Evolutionary conservation across 2,797 vertebrate species (phyloP), one percentile per base, ranked within the genome.

Genomic region (Chelon auratus): DNA sequence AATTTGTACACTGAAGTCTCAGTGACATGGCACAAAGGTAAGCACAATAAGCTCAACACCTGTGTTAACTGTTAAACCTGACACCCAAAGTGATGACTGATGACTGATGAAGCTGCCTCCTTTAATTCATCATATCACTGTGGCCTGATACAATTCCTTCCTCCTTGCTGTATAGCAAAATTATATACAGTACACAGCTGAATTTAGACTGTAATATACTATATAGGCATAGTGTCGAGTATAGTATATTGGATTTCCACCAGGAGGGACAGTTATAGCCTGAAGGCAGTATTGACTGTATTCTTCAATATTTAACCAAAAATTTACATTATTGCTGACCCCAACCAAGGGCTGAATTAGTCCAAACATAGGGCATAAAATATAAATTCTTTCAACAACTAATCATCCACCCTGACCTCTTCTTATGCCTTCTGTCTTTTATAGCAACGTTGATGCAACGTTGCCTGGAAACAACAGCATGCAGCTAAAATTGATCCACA

Each of bases 31-130:
- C 24, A 58, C 33, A 36, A 24, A 33, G 7, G 2, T 20, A 17
- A 3, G 50, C 6, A 0, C 33, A 8, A 36, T 37, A 8, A 47
- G 26, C 50, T 59, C 42, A 36, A 33, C 1, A n/a, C 13, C 45
- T 53, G 20, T 61, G 66, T 18, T 60, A 14, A 36, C 24, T 61
- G 60, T 61, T 50, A 64, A 43, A 43, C 0, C 14, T 14, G 42
- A 14, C 3, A 11, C 42, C 13, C 14, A 43, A 11, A 14, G 42
- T 43, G 42, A 43, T 14, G 42, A 43, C 42, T 43, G n/a, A n/a
- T n/a, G n/a, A n/a, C n/a, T n/a, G n/a, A n/a, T n/a, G n/a, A 48
- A 48, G n/a, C 47, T 20, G 48, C 48, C 11, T 5, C 1, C 22
- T 22, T 10, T 22, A 50, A 22, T 50, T 50, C 20, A 12, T 22